These are phyloP conservation scores for Silurus lanzhouensis DNA, from an alignment of 2,797 vertebrate genomes.

Conservation along the genomic window DNA sequence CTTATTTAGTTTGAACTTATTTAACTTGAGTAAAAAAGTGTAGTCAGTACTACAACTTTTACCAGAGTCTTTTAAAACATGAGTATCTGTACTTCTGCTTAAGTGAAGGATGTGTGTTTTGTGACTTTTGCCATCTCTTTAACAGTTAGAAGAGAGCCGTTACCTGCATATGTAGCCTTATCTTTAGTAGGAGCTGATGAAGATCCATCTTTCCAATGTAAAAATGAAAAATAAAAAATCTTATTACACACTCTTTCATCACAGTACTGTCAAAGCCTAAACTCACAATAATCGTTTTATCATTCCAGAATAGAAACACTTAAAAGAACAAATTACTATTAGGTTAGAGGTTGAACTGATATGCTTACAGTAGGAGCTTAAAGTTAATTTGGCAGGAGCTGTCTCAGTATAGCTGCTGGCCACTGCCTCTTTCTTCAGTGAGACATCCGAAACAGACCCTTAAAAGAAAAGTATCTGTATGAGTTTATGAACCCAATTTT, in stretches of 20 bases:
- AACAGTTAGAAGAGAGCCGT: background rate
- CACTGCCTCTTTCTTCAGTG: constrained; percentile 89
- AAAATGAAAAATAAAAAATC: background rate
- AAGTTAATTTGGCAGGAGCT: constrained; percentile 75
- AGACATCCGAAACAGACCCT: constrained; percentile 87
- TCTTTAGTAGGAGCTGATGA: constrained; percentile 82
- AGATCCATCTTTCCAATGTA: constrained; percentile 68
- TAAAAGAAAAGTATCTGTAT: constrained; percentile 21
- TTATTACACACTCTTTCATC: background rate
- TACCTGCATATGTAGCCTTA: constrained; percentile 89
- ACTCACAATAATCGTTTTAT: background rate
- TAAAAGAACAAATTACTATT: background rate
- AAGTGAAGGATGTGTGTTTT: too few species aligned
- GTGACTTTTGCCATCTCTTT: too few species aligned
- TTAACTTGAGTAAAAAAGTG: too few species aligned
- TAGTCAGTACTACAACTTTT: too few species aligned
- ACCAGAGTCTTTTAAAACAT: too few species aligned
- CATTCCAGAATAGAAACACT: background rate
- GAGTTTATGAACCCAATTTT: background rate
- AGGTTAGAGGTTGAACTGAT: background rate
- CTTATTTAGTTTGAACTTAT: too few species aligned
- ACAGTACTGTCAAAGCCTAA: background rate
- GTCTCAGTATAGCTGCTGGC: constrained; percentile 74
- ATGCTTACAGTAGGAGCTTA: constrained; percentile 76
- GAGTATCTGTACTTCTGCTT: too few species aligned